phyloP scores from a whole-genome alignment of 2,113 vertebrate genomes.

The Daubentonia madagascariensis region DNA sequence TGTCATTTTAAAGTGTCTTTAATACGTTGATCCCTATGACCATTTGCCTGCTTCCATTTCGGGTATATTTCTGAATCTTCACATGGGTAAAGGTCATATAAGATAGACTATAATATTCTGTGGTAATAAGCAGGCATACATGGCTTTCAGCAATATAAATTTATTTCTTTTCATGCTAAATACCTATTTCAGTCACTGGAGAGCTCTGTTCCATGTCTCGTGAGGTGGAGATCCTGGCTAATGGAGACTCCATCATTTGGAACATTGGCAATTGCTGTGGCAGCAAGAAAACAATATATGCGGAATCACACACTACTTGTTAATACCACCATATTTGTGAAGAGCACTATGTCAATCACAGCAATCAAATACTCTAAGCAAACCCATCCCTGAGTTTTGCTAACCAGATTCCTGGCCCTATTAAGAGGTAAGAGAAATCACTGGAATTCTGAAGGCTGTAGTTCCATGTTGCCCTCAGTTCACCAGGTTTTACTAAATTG shows the following conservation, averaged over 20 bases:
- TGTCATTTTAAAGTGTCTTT: not conserved
- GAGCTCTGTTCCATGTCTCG: not conserved
- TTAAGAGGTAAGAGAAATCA: not conserved
- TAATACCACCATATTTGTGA: not conserved
- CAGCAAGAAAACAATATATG: not conserved
- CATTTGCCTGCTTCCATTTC: not conserved
- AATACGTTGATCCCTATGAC: not conserved
- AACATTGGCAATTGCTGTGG: not conserved
- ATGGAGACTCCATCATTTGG: not conserved
- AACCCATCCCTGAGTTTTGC: not conserved
- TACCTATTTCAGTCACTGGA: not conserved
- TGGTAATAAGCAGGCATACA: not conserved
- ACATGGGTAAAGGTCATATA: not conserved
- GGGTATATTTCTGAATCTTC: not conserved
- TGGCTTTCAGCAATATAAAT: not conserved
- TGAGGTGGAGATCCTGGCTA: not conserved
- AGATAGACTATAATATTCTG: not conserved
- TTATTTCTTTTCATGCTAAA: not conserved
- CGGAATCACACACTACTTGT: not conserved
- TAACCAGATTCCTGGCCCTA: not conserved
- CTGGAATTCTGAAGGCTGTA: not conserved
- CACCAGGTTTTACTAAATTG: not conserved
- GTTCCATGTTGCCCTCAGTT: not conserved
- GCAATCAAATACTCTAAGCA: not conserved
- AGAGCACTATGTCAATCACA: not conserved